Evolutionary conservation across 2,113 vertebrate species (phyloP).

Genomic region (Nipponia nippon): DNA sequence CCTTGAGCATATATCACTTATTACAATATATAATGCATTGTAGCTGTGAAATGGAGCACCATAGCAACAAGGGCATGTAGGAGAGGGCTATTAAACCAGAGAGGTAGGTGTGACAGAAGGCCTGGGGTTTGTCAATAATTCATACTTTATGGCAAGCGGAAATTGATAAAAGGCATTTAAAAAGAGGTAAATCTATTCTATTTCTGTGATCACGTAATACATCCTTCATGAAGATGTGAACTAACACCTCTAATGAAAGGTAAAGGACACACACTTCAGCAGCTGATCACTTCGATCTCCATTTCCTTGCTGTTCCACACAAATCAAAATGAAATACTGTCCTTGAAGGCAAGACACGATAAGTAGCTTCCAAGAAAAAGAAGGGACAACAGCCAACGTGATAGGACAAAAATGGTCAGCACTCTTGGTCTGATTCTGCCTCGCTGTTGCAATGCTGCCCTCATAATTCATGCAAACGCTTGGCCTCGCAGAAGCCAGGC

Average conservation of each 20-base stretch:
- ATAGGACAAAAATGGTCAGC: accelerated
- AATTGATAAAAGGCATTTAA: slow-evolving; percentile 40
- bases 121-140: slow-evolving; percentile 41
- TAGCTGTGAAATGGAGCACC: not conserved
- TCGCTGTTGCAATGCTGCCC: not conserved
- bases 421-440: not conserved
- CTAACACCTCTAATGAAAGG: slow-evolving; percentile 27
- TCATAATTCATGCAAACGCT: accelerated
- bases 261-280: not conserved
- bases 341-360: not conserved
- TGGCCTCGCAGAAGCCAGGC: not conserved
- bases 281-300: not conserved
- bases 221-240: slow-evolving; percentile 9
- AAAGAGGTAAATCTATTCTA: slow-evolving; percentile 17
- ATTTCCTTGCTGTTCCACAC: not conserved
- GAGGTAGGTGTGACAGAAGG: slow-evolving; percentile 15
- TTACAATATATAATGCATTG: not conserved
- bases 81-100: not conserved
- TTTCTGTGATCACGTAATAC: not conserved
- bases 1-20: not conserved
- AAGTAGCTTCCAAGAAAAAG: not conserved
- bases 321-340: slow-evolving; percentile 30
- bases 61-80: not conserved
- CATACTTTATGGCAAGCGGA: not conserved
- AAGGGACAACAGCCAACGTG: not conserved